phyloP scores from a whole-genome alignment of 1,140 invertebrate species.

The Bombus huntii region DNA sequence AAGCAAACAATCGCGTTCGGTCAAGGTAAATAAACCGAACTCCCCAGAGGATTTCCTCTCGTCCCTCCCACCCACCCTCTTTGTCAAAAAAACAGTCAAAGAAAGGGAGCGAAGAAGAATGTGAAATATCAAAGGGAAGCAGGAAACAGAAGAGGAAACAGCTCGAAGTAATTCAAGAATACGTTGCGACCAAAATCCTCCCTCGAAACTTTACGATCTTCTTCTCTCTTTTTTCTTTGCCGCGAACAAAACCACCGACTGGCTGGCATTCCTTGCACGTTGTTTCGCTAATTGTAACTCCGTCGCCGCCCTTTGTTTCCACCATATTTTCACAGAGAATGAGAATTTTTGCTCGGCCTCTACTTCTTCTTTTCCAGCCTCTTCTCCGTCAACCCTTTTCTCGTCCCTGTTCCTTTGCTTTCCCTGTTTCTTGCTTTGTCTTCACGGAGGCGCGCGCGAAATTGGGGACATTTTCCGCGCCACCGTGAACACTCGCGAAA shows the following conservation, averaged over 20 bases:
- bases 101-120: too few species aligned
- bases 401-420: not conserved
- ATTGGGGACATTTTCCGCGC: conserved; percentile 35
- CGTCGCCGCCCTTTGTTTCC: conserved; percentile 38
- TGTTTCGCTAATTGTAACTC: conserved; percentile 64
- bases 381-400: not conserved
- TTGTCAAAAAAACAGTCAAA: not conserved
- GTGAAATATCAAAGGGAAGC: not conserved
- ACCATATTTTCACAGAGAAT: conserved; percentile 44
- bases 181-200: not conserved
- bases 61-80: too few species aligned
- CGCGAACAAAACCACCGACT: not conserved
- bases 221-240: not conserved
- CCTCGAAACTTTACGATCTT: not conserved
- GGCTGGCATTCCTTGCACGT: conserved; percentile 43
- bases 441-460: conserved; percentile 8
- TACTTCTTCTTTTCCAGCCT: not conserved
- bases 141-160: not conserved
- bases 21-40: conserved; percentile 36
- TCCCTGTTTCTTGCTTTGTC: conserved; percentile 12
- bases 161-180: conserved; percentile 30
- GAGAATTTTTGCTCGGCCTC: conserved; percentile 45
- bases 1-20: conserved; percentile 31
- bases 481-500: conserved; percentile 13
- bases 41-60: not conserved